Conservation (phyloP, 2,797 vertebrate species). For the Morus bassanus region DNA sequence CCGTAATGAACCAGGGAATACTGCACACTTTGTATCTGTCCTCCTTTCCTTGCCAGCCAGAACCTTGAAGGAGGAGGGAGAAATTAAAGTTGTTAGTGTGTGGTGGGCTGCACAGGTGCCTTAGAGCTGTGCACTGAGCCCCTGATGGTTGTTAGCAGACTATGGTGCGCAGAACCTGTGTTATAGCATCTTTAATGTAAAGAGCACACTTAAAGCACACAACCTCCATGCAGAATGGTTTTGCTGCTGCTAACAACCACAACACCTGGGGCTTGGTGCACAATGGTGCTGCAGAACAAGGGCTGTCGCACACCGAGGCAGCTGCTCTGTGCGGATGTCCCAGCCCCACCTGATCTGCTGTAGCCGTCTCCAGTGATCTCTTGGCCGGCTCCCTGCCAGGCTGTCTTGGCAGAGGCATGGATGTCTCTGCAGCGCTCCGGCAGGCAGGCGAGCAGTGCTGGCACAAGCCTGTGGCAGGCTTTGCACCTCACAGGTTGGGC, state of each 20-base stretch:
- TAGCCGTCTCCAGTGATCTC: background rate
- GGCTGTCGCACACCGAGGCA: background rate
- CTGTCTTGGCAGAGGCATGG: background rate
- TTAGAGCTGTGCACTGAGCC: background rate
- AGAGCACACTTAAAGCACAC: background rate
- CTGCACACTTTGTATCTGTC: background rate
- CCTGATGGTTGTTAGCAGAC: background rate
- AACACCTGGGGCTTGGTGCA: accelerated
- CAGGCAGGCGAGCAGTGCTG: background rate
- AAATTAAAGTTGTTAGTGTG: background rate
- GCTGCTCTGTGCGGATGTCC: background rate
- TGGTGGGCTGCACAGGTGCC: background rate
- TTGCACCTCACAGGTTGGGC: accelerated
- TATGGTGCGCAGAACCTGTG: background rate
- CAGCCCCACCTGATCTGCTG: background rate
- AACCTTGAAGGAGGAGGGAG: background rate
- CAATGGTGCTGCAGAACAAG: accelerated
- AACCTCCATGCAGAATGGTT: accelerated
- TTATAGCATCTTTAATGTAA: background rate
- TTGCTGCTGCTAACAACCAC: background rate
- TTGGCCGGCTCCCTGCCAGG: background rate
- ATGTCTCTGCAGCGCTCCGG: background rate
- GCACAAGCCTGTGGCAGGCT: background rate
- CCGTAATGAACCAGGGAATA: background rate
- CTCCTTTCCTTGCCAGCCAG: background rate